Conservation (phyloP, 2,113 vertebrate genomes). For the Misgurnus anguillicaudatus region DNA sequence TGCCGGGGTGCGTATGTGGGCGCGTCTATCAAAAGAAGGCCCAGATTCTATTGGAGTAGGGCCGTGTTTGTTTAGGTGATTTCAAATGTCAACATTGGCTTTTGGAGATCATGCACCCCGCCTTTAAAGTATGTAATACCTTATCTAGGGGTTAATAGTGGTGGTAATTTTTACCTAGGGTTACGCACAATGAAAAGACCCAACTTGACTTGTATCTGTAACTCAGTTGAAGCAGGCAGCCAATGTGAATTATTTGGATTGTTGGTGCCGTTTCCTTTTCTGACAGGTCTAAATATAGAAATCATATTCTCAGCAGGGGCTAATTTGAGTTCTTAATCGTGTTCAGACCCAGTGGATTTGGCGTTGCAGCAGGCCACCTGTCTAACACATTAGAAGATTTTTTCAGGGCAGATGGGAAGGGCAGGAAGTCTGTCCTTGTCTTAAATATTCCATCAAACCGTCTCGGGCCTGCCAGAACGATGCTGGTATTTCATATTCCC, state of each 20-base stretch:
- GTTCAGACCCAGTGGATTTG: slow-evolving; percentile 84
- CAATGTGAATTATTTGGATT: slow-evolving; percentile 33
- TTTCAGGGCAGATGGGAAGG: slow-evolving; percentile 89
- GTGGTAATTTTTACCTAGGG: background rate
- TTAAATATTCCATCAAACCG: slow-evolving; percentile 79
- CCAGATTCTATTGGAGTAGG: too few relatives aligned
- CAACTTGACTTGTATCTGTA: slow-evolving; percentile 18
- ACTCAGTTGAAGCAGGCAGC: slow-evolving; percentile 18
- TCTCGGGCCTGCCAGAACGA: slow-evolving; percentile 41
- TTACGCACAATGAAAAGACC: too few relatives aligned
- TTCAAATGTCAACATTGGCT: too few relatives aligned
- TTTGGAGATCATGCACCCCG: too few relatives aligned
- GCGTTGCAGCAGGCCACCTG: slow-evolving; percentile 85
- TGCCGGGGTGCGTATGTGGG: too few relatives aligned
- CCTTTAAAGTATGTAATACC: too few relatives aligned
- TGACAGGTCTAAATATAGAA: slow-evolving; percentile 67
- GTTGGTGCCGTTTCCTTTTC: slow-evolving; percentile 43
- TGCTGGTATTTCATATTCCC: slow-evolving; percentile 1
- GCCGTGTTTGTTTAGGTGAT: too few relatives aligned
- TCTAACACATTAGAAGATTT: slow-evolving; percentile 82
- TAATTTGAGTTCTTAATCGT: slow-evolving; percentile 88
- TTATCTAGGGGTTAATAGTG: background rate
- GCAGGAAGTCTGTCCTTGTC: slow-evolving; percentile 81
- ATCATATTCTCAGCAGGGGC: slow-evolving; percentile 75
- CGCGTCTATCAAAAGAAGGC: too few relatives aligned